A percentile compares a stretch with the other conserved stretches of the same genome.
Conservation (phyloP, 2,888 invertebrate genomes). For the Dryocosmus kuriphilus region DNA sequence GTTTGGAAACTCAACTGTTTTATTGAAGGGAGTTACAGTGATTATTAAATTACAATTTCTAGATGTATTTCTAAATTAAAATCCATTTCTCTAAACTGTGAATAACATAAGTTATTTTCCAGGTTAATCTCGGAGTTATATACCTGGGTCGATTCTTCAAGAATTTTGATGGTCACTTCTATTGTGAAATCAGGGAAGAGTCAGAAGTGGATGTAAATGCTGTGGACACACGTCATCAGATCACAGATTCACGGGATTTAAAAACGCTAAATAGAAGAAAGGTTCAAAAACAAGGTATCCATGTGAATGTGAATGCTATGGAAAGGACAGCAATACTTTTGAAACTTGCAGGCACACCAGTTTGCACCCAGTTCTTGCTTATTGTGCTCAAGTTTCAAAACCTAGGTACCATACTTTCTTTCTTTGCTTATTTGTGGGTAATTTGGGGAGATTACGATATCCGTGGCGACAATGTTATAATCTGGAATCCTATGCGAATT, state of each 20-base stretch:
- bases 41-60: no score
- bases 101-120: conserved; percentile 29
- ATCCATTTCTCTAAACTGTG: not conserved
- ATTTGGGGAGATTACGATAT: no score
- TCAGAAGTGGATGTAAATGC: conserved; percentile 65
- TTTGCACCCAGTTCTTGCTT: conserved; percentile 69
- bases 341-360: conserved; percentile 68
- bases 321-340: conserved; percentile 56
- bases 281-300: conserved; percentile 16
- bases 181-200: conserved; percentile 66
- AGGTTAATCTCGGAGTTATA: conserved; percentile 70
- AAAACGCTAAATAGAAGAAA: conserved; percentile 45
- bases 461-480: no score
- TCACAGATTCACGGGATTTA: conserved; percentile 35
- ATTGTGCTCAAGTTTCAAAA: conserved; percentile 63
- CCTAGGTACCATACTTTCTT: conserved; percentile 59
- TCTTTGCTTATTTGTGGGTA: no score
- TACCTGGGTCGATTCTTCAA: conserved; percentile 68
- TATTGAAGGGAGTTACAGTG: no score
- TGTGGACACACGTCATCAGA: conserved; percentile 62
- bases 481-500: no score
- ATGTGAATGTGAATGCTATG: conserved; percentile 1
- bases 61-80: no score
- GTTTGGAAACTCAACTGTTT: no score
- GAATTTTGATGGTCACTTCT: conserved; percentile 64